A percentile compares a stretch with the other conserved stretches of the same genome.
These are phyloP conservation scores for Pandemis corylana DNA, from an alignment of 2,888 invertebrate genomes.

Conservation along the genomic window DNA sequence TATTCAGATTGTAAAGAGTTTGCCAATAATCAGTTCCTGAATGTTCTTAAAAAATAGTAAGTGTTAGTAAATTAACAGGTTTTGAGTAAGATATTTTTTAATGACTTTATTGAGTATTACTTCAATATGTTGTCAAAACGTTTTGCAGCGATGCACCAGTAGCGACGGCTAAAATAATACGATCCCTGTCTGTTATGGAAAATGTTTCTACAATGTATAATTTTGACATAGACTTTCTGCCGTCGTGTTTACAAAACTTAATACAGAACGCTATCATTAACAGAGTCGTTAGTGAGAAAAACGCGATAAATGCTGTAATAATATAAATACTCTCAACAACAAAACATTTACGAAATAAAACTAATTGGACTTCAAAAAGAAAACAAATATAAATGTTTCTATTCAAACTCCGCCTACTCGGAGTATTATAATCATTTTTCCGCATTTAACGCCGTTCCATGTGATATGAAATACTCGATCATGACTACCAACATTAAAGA, in stretches of 20 bases:
- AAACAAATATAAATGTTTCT: conserved; percentile 23
- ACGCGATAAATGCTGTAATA: conserved; percentile 38
- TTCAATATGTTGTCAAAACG: conserved; percentile 22
- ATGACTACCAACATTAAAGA: conserved; percentile 25
- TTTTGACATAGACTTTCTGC: conserved; percentile 15
- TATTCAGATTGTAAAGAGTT: not conserved
- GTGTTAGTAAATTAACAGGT: not conserved
- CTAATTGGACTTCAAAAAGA: conserved; percentile 23
- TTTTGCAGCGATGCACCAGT: conserved; percentile 14
- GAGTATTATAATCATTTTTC: conserved; percentile 28
- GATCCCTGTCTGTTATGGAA: too few species aligned
- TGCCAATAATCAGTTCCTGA: not conserved
- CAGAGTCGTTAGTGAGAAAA: conserved; percentile 22
- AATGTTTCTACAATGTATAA: not conserved
- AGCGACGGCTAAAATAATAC: conserved; percentile 8
- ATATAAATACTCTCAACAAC: conserved; percentile 34
- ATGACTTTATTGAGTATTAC: conserved; percentile 33
- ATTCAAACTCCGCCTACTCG: conserved; percentile 17
- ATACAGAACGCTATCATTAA: conserved; percentile 27
- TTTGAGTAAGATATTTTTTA: conserved; percentile 3
- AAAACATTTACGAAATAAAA: conserved; percentile 25
- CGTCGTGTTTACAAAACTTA: conserved; percentile 14
- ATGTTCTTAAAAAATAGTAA: not conserved
- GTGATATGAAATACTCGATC: conserved; percentile 16
- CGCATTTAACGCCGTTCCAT: conserved; percentile 15